Conservation (phyloP, 2,797 vertebrate genomes). For the Enteromius paludinosus region DNA sequence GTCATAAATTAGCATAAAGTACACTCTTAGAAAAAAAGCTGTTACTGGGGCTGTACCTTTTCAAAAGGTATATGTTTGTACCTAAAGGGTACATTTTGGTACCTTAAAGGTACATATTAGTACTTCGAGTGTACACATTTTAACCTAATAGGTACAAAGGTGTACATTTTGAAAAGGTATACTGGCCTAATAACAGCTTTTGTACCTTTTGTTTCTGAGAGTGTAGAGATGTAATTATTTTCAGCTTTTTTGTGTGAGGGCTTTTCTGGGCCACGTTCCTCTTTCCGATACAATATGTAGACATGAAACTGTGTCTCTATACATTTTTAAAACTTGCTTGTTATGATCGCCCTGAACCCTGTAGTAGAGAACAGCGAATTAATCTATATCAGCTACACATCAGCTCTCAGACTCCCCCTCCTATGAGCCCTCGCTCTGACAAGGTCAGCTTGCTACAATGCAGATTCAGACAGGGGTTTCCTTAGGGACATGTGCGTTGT, state of each 20-base stretch:
- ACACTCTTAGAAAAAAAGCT: no score
- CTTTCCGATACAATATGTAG: no score
- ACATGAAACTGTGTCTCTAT: not conserved
- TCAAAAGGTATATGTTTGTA: no score
- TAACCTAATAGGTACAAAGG: no score
- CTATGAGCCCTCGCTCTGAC: constrained; percentile 18
- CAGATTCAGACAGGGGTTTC: constrained; percentile 30
- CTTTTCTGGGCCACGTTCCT: no score
- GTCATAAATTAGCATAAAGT: not conserved
- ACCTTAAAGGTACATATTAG: no score
- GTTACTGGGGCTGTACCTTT: no score
- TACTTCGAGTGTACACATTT: no score
- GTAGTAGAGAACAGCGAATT: constrained; percentile 37
- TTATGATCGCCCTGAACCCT: constrained; percentile 9
- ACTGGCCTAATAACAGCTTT: no score
- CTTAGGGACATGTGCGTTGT: constrained; percentile 8
- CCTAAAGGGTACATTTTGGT: no score
- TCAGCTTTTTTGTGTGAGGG: not conserved
- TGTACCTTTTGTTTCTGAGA: no score
- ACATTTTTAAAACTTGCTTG: constrained; percentile 1
- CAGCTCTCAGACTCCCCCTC: constrained; percentile 11
- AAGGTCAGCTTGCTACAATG: constrained; percentile 31
- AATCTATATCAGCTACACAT: constrained; percentile 44
- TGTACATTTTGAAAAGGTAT: no score
- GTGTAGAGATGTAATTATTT: not conserved